Evolutionary conservation across 2,797 vertebrate genomes (phyloP).

Genomic region (Sebastes umbrosus): DNA sequence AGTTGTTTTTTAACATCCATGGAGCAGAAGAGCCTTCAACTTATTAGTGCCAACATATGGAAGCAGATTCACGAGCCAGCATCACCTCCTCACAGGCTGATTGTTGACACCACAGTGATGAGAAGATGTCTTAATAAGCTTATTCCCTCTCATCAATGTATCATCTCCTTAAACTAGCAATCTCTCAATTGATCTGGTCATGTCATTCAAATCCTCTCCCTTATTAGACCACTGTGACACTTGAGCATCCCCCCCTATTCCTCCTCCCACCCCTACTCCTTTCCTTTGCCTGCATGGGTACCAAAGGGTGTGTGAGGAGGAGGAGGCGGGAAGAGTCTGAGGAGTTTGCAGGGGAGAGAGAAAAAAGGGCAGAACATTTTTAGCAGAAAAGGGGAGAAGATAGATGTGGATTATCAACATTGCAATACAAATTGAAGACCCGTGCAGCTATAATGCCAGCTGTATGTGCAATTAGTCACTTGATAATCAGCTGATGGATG

Average conservation of each 20-base stretch:
- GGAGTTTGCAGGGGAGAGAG: slow-evolving; percentile 75
- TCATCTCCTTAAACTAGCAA: not conserved
- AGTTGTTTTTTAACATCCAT: slow-evolving; percentile 34
- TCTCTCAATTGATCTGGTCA: slow-evolving; percentile 40
- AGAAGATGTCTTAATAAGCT: not conserved
- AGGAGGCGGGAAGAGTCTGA: slow-evolving; percentile 67
- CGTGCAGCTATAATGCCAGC: not conserved
- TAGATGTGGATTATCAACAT: slow-evolving; percentile 66
- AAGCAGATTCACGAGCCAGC: slow-evolving; percentile 50
- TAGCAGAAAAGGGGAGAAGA: slow-evolving; percentile 59
- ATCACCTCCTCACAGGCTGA: not conserved
- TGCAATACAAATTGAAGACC: slow-evolving; percentile 30
- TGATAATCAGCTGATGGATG: slow-evolving; percentile 29
- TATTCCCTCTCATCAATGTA: not conserved
- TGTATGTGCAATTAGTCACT: slow-evolving; percentile 31
- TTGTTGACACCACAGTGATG: slow-evolving; percentile 30
- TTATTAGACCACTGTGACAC: slow-evolving; percentile 56
- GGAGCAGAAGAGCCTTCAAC: slow-evolving; percentile 5
- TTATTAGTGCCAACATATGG: slow-evolving; percentile 6
- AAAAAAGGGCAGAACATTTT: slow-evolving; percentile 51
- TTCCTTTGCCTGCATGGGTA: not conserved
- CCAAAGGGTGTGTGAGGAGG: not conserved
- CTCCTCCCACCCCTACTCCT: accelerated
- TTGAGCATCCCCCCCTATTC: not conserved
- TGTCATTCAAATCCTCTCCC: slow-evolving; percentile 44